Conservation (phyloP, 2,113 vertebrate genomes). For the Phyllostomus hastatus region DNA sequence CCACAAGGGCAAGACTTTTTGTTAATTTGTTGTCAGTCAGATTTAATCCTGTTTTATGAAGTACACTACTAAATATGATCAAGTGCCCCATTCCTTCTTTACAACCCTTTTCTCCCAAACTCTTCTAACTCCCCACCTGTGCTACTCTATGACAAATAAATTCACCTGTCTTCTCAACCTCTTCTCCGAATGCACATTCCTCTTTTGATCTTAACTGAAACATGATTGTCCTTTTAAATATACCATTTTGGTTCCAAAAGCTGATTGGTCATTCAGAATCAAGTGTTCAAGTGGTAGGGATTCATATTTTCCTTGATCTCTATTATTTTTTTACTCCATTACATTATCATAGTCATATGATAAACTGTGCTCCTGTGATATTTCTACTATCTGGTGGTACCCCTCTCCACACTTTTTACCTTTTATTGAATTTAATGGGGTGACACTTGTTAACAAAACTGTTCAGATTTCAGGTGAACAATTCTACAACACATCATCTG, state of each 20-base stretch:
- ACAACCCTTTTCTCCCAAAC: neutral
- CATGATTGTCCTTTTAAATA: neutral
- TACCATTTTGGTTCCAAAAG: neutral
- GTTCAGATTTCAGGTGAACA: neutral
- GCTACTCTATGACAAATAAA: neutral
- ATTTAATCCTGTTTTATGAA: neutral
- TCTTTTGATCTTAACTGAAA: constrained; percentile 21
- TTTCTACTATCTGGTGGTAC: neutral
- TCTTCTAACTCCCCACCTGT: neutral
- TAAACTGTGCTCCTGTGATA: neutral
- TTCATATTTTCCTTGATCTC: neutral
- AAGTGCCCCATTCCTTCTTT: neutral
- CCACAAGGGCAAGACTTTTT: neutral
- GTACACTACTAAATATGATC: neutral
- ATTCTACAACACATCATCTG: neutral
- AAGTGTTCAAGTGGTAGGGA: neutral
- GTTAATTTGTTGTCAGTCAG: neutral
- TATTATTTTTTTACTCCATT: neutral
- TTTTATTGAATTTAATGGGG: neutral
- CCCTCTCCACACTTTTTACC: neutral
- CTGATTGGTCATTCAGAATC: neutral
- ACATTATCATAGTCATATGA: neutral
- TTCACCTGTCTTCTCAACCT: neutral
- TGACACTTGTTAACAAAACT: neutral
- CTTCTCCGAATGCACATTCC: neutral